These are phyloP conservation scores for Congeria kusceri DNA, from an alignment of 2,888 invertebrate species.

Conservation along the genomic window DNA sequence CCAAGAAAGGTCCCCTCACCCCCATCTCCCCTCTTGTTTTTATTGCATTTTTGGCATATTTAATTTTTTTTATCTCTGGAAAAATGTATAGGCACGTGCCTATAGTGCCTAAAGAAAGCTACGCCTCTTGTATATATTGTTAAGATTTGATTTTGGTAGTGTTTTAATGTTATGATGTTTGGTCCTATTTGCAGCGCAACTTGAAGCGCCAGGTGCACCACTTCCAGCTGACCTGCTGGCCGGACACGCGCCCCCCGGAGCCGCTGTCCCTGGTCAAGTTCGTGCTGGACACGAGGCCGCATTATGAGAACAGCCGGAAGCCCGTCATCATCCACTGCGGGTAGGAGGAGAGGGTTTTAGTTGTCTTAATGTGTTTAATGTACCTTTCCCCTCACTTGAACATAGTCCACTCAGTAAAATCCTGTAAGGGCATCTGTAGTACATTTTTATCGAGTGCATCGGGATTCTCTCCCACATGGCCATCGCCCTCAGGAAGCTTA, in stretches of 20 bases:
- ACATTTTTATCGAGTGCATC: too few species aligned
- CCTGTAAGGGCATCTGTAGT: too few species aligned
- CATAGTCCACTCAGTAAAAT: background rate
- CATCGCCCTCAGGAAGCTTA: too few species aligned
- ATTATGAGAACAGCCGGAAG: constrained; percentile 82
- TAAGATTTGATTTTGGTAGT: too few species aligned
- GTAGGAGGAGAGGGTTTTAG: constrained; percentile 66
- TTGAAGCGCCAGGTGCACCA: constrained; percentile 95
- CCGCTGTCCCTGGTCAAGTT: constrained; percentile 95
- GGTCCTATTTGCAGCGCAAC: constrained; percentile 88
- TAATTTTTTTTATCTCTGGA: too few species aligned
- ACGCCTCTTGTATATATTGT: too few species aligned
- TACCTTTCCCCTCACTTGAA: background rate
- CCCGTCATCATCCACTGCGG: constrained; percentile 85
- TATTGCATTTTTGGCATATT: too few species aligned
- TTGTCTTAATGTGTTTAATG: background rate
- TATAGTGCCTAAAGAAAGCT: too few species aligned
- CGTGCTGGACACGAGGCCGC: constrained; percentile 91
- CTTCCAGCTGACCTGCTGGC: constrained; percentile 97
- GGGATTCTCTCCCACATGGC: too few species aligned
- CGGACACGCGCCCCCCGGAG: constrained; percentile 93
- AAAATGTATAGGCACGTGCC: too few species aligned
- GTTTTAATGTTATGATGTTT: background rate
- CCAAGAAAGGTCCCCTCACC: too few species aligned
- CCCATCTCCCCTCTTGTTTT: too few species aligned